Base-by-base conservation (phyloP, 2,888 invertebrate species). In the Hyposoter dolosus region DNA sequence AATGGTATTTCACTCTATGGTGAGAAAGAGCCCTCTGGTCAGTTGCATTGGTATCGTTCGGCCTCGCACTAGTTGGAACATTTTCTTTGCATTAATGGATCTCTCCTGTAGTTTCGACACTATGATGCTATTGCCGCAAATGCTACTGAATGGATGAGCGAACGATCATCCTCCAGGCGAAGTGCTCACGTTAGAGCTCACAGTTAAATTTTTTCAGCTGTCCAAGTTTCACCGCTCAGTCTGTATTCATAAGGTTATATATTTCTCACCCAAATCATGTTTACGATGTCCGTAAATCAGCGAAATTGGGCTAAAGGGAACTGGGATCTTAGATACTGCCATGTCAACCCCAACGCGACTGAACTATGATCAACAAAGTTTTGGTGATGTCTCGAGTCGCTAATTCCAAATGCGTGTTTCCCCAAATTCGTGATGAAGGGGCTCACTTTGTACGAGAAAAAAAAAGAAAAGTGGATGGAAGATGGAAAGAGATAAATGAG, bases 11-110 rank as follows among this genome's bases (percentile, higher is more conserved):
- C 77, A 65, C 65, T 79, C 76, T 66, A 60, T 32, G 45, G 74
- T 43, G 78, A 80, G 83, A 78, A 77, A 68, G 77, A 68, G 77
- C 84, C 77, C 81, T 82, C 77, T 50, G 83, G 72, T 74, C 32
- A 84, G 81, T 82, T 82, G 75, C 66, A 69, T 32, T 66, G 66
- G 71, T 82, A 66, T 76, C 76, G 60, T 50, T 17, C 74, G 72
- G 68, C 63, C 45, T 77, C 60, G 45, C 63, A 75, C 71, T 63
- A 60, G 82, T 66, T 84, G 69, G 81, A 78, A 83, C 91, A 89
- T 92, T 91, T 92, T 90, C 91, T 88, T 90, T 91, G 90, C 88
- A 90, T 91, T 91, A 92, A 92, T 91, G 88, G 85, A 84, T 40
- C 53, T 12, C 75, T 66, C 66, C 77, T 82, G 63, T 75, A 84